phyloP scores from a whole-genome alignment of 2,888 invertebrate genomes.

The Diarsia dahlii region DNA sequence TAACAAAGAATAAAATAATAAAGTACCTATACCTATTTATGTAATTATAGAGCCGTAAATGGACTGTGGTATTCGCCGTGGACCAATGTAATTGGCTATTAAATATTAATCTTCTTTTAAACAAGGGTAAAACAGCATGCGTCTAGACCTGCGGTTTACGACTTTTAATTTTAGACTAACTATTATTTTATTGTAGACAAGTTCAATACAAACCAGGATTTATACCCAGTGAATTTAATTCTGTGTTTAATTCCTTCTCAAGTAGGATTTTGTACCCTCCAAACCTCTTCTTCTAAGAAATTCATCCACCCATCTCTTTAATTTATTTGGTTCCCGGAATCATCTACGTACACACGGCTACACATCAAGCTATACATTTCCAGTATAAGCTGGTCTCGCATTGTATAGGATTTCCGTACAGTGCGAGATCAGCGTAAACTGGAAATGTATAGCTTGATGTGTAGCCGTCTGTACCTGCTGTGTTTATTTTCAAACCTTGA shows the following conservation, averaged over 20 bases:
- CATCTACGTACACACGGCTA: too few species aligned
- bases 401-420: too few species aligned
- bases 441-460: too few species aligned
- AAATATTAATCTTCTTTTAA: constrained; percentile 51
- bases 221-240: background rate
- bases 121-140: constrained; percentile 26
- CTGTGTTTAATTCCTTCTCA: background rate
- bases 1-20: constrained; percentile 43
- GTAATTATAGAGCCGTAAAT: constrained; percentile 49
- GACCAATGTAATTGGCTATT: constrained; percentile 39
- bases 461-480: background rate
- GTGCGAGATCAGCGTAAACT: too few species aligned
- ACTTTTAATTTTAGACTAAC: too few species aligned
- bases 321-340: too few species aligned
- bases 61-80: constrained; percentile 35
- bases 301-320: background rate
- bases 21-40: background rate
- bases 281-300: background rate
- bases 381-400: too few species aligned
- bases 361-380: too few species aligned
- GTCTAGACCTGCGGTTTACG: constrained; percentile 2
- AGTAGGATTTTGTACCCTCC: background rate
- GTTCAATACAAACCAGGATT: background rate
- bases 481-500: background rate
- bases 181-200: constrained; percentile 20